phyloP scores from a whole-genome alignment of 2,888 invertebrate genomes.

The Sepiola atlantica region DNA sequence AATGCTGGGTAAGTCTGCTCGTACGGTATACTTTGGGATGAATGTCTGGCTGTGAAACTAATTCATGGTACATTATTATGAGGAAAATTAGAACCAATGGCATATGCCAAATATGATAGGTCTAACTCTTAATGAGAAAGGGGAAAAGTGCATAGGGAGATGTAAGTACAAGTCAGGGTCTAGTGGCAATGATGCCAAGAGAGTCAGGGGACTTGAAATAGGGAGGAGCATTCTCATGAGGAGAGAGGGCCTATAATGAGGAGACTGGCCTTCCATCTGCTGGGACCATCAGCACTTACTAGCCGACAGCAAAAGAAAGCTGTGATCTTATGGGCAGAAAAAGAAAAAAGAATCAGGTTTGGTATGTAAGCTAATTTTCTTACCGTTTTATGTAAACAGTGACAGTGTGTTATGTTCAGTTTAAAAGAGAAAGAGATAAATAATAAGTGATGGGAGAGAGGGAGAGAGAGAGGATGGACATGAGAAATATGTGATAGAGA shows the following conservation, averaged over 20 bases:
- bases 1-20: neutral
- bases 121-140: neutral
- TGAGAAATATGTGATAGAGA: too few relatives aligned
- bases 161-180: conserved; percentile 32
- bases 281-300: conserved; percentile 22
- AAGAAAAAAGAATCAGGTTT: neutral
- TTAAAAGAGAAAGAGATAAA: neutral
- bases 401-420: neutral
- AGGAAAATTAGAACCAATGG: neutral
- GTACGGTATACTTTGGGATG: neutral
- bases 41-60: neutral
- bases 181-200: conserved; percentile 21
- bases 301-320: neutral
- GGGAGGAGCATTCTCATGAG: neutral
- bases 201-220: conserved; percentile 18
- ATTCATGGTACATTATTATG: conserved; percentile 11
- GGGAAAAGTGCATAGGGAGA: neutral
- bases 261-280: conserved; percentile 32
- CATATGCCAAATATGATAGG: neutral
- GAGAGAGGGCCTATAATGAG: neutral
- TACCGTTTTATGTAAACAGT: neutral
- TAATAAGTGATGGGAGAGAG: neutral
- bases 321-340: conserved; percentile 21
- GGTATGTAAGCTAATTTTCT: conserved; percentile 21
- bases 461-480: neutral